These are phyloP conservation scores for Pimpla rufipes DNA, from an alignment of 2,888 invertebrate species.

Conservation along the genomic window DNA sequence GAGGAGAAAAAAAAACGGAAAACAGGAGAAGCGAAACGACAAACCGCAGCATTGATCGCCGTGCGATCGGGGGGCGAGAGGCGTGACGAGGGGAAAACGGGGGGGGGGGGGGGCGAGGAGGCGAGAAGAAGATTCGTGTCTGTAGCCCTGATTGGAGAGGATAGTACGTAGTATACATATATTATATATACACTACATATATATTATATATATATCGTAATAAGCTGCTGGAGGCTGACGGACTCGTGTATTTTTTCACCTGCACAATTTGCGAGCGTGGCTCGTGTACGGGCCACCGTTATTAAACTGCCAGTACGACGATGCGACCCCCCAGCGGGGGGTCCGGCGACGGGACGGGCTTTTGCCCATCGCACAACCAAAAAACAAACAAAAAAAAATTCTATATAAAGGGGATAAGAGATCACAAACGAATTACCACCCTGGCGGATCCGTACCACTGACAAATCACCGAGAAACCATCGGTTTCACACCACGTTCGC, in stretches of 20 bases:
- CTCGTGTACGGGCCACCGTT: conserved; percentile 55
- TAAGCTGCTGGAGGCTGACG: conserved; percentile 36
- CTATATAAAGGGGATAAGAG: conserved; percentile 29
- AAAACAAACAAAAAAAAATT: conserved; percentile 28
- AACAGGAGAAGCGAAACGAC: conserved; percentile 1
- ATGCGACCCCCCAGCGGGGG: conserved; percentile 46
- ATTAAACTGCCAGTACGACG: conserved; percentile 65
- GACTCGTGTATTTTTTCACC: conserved; percentile 70
- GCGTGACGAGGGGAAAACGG: conserved; percentile 11
- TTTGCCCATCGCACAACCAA: conserved; percentile 46
- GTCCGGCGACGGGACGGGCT: conserved; percentile 56
- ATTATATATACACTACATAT: conserved; percentile 3
- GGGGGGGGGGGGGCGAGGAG: conserved; percentile 1
- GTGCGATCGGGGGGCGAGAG: conserved; percentile 54
- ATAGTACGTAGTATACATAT: conserved; percentile 27
- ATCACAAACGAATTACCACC: conserved; percentile 18
- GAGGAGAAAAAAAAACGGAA: conserved; percentile 26
- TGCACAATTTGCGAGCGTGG: conserved; percentile 64
- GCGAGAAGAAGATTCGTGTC: conserved; percentile 29
- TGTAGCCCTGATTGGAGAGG: conserved; percentile 45
- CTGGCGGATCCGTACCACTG: no score
- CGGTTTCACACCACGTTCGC: no score
- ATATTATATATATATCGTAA: conserved; percentile 42
- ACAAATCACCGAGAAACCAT: no score
- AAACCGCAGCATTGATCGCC: conserved; percentile 59